Base-by-base conservation (phyloP, 2,797 vertebrate genomes). In the Parauchenoglanis ngamensis region DNA sequence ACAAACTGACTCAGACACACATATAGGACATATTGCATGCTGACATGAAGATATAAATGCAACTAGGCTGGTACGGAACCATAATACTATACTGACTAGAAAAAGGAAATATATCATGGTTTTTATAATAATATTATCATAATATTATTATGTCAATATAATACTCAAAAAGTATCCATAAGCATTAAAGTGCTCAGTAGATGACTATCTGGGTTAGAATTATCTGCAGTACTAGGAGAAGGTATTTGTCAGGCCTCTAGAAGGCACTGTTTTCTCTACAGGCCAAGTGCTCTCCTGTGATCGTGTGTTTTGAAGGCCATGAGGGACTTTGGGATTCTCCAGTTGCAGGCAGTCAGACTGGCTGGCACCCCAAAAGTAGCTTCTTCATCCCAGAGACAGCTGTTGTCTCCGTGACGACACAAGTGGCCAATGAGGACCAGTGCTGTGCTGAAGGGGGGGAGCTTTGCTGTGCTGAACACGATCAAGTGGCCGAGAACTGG, bases 351-450 rank as follows among this genome's bases (percentile, higher is more conserved):
- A 94, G 96, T 95, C 96, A 97, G 96, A 96, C 96, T 97, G 96
- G 96, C 97, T 96, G 97, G 97, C 97, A 97, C 96, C 96, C 96
- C 95, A 93, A 90, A 92, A 94, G 95, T 94, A 95, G 96, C 96
- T 94, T 94, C 95, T 96, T 96, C 95, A 97, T 95, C 95, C 96
- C 93, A 90, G 94, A 94, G 95, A 96, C 97, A 97, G 96, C 97
- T 97, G 97, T 96, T 96, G 95, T 94, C 91, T 95, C 93, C 91
- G 94, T 95, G 96, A 95, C 95, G 93, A 93, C 95, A 95, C 85
- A 19, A 91, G 92, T 12, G 76, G 90, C 96, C 94, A 95, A 96
- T 95, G 92, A 91, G 93, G 85, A 92, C 87, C 25, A 59, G 89
- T 89, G 89, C 88, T 89, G 90, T 82, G 67, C 87, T 88, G 54